Percentiles rank a stretch among this genome's conserved stretches.
phyloP scores from a whole-genome alignment of 2,888 invertebrate species.

The Eupithecia dodoneata region DNA sequence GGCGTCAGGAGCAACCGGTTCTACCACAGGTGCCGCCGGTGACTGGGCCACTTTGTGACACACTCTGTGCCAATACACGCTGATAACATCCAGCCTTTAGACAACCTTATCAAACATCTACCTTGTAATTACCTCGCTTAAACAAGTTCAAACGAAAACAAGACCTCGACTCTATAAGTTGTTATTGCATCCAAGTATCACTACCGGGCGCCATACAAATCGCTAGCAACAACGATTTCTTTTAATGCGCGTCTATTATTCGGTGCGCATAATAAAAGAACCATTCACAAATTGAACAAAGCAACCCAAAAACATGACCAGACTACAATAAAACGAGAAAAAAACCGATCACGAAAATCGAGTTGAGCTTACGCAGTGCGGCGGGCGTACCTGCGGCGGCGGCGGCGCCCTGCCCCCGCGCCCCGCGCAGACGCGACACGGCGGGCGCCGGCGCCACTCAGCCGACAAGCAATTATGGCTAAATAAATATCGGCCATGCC shows the following conservation, averaged over 20 bases:
- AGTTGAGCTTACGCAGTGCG: constrained; percentile 75
- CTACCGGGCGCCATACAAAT: constrained; percentile 41
- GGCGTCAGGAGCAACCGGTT: constrained; percentile 71
- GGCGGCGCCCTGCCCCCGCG: constrained; percentile 53
- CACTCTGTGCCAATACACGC: constrained; percentile 56
- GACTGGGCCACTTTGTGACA: constrained; percentile 63
- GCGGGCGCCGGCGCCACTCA: constrained; percentile 83
- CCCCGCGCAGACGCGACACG: constrained; percentile 71
- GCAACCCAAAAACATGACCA: constrained; percentile 77
- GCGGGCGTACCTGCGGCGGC: constrained; percentile 72
- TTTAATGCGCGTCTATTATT: constrained; percentile 56
- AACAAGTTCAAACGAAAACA: constrained; percentile 5
- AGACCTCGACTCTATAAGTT: constrained; percentile 27
- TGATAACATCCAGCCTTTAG: constrained; percentile 55
- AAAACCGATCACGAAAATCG: constrained; percentile 78
- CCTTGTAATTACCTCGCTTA: neutral
- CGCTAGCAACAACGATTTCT: constrained; percentile 54
- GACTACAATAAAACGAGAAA: constrained; percentile 72
- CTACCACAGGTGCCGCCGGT: constrained; percentile 71
- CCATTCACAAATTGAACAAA: constrained; percentile 81
- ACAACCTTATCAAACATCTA: constrained; percentile 24
- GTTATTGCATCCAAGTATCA: constrained; percentile 9
- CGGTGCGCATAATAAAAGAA: constrained; percentile 54
- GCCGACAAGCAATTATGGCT: constrained; percentile 84
- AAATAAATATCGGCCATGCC: constrained; percentile 83